Percentiles rank a stretch among this genome's conserved stretches.
Conservation (phyloP, 1,140 invertebrate genomes). For the Drosophila eugracilis region DNA sequence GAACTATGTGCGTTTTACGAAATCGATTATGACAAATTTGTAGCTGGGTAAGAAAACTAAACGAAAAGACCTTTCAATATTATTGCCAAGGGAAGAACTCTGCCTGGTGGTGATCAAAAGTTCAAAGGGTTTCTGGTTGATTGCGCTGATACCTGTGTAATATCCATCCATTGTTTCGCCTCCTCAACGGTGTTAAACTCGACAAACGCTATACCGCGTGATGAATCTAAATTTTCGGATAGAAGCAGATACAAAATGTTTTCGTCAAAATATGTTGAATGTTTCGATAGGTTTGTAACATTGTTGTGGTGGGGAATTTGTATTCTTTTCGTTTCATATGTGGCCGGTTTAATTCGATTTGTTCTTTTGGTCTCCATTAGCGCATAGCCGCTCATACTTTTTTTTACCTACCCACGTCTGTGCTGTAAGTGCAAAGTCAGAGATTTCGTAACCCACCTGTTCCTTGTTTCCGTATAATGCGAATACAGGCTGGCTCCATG, state of each 20-base stretch:
- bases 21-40: no score
- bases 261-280: conserved; percentile 81
- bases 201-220: conserved; percentile 97
- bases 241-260: conserved; percentile 86
- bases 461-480: conserved; percentile 93
- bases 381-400: conserved; percentile 12
- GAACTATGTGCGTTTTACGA: no score
- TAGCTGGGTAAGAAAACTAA: neutral
- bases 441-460: conserved; percentile 88
- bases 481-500: conserved; percentile 92
- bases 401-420: conserved; percentile 17
- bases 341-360: conserved; percentile 35
- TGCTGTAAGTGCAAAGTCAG: conserved; percentile 7
- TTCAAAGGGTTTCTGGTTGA: conserved; percentile 38
- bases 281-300: conserved; percentile 68
- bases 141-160: conserved; percentile 92
- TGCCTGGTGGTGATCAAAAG: conserved; percentile 9
- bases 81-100: conserved; percentile 10
- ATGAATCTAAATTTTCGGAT: conserved; percentile 89
- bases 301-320: conserved; percentile 51
- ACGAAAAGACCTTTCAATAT: neutral
- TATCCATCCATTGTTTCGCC: conserved; percentile 96
- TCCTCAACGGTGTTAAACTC: conserved; percentile 96
- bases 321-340: conserved; percentile 31
- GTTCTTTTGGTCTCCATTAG: conserved; percentile 17